A percentile compares a stretch with the other conserved stretches of the same genome.
These are phyloP conservation scores for Calycopis cecrops DNA, from an alignment of 1,140 invertebrate genomes.

Conservation along the genomic window DNA sequence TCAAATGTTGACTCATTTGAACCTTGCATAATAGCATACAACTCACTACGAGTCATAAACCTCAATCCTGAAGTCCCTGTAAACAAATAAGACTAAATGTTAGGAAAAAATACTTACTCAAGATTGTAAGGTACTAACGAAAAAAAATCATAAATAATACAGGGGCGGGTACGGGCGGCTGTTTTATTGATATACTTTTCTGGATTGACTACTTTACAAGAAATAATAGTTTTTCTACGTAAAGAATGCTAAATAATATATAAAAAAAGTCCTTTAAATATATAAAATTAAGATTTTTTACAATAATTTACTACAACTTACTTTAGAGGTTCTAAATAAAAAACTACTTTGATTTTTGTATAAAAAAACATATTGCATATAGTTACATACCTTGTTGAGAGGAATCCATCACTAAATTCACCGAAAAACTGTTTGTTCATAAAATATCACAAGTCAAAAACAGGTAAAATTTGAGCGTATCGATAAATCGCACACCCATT, in stretches of 20 bases:
- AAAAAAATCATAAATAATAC: background rate
- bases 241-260: background rate
- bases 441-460: constrained; percentile 12
- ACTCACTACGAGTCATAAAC: constrained; percentile 12
- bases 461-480: constrained; percentile 19
- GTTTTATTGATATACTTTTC: too few species aligned
- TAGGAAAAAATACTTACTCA: background rate
- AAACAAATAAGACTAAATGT: constrained; percentile 9
- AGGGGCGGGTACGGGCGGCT: background rate
- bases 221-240: constrained; percentile 2
- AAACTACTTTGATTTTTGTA: background rate
- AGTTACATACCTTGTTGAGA: constrained; percentile 16
- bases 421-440: constrained; percentile 1
- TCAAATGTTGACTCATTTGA: constrained; percentile 1
- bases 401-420: constrained; percentile 11
- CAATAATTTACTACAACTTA: background rate
- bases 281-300: background rate
- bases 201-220: background rate
- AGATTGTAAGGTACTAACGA: background rate
- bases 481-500: constrained; percentile 21
- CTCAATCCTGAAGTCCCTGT: constrained; percentile 18
- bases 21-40: constrained; percentile 11
- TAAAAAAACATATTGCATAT: constrained; percentile 7
- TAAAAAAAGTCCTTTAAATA: background rate
- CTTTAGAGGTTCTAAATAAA: background rate